Evolutionary conservation across 2,113 vertebrate genomes (phyloP), one percentile per base, ranked within the genome.

Genomic region (Mustela nigripes): DNA sequence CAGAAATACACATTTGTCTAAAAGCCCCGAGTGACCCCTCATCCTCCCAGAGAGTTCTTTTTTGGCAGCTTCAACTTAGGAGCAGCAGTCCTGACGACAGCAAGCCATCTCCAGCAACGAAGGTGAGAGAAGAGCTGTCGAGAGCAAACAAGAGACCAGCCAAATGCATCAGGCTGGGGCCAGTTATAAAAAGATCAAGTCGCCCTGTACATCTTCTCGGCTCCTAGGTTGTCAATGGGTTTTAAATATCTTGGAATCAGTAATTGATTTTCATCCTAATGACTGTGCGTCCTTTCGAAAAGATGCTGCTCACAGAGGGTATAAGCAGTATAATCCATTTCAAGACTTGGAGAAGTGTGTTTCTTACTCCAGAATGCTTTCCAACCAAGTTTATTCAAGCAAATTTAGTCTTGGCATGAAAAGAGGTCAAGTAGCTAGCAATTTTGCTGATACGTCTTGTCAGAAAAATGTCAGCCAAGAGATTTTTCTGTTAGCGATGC

Each of bases 191-290:
- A 86, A 56, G n/a, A 42, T 14, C 56, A 89, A 91, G 12, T 11
- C 11, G 10, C 0, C 2, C 28, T 42, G 7, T 82, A 7, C 0
- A 4, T 31, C 36, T 28, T 48, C 31, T 73, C 56, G 42, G n/a
- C 31, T 56, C 11, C 12, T 31, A 84, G 33, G 7, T n/a, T 53
- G n/a, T 60, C 33, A 53, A 2, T 78, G 84, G 21, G 71, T 71
- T 95, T 92, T 74, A 91, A 92, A 92, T 33, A 83, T 39, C 53
- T 50, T n/a, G 50, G 82, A 91, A 84, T 31, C 31, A 58, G 45
- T 65, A 28, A 79, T 12, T 53, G 42, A 73, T 85, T 82, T 95
- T 93, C 36, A 62, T 88, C 76, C 81, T 78, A 39, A 69, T 84
- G 71, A 74, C 11, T 26, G 28, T 39, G 53, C 31, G 1, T 91